These are phyloP conservation scores for Chironomus riparius DNA, from an alignment of 2,888 invertebrate species.

Conservation along the genomic window DNA sequence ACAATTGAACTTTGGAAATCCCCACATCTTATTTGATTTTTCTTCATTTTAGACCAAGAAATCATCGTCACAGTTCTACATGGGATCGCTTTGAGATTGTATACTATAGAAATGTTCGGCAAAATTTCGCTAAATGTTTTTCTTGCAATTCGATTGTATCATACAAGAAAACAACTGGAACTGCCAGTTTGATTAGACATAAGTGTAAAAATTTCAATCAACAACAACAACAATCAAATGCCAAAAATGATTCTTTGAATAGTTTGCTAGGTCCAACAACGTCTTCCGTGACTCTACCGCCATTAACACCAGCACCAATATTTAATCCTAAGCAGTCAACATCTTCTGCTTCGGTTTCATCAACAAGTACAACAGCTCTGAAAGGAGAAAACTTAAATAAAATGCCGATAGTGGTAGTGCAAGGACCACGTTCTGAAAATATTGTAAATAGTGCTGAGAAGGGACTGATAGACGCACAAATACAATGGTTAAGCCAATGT, in stretches of 20 bases:
- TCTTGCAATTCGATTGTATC: constrained; percentile 17
- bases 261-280: neutral
- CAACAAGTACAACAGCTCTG: neutral
- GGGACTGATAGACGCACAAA: constrained; percentile 2
- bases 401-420: too few relatives aligned
- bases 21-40: neutral
- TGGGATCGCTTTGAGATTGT: constrained; percentile 29
- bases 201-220: neutral
- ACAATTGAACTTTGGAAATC: neutral
- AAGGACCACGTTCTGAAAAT: neutral
- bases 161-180: constrained; percentile 21
- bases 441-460: neutral
- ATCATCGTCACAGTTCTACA: constrained; percentile 15
- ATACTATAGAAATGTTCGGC: constrained; percentile 27
- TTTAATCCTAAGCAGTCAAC: neutral
- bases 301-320: constrained; percentile 6
- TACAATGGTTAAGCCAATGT: constrained; percentile 10
- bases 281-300: neutral
- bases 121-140: constrained; percentile 26
- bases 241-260: neutral
- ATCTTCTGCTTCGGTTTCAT: neutral
- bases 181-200: constrained; percentile 14
- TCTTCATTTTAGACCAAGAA: constrained; percentile 20
- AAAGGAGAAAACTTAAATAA: neutral
- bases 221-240: neutral